Percentiles rank a stretch among this genome's conserved stretches.
These are phyloP conservation scores for Botia kubotai DNA, from an alignment of 2,797 vertebrate species.

Conservation along the genomic window DNA sequence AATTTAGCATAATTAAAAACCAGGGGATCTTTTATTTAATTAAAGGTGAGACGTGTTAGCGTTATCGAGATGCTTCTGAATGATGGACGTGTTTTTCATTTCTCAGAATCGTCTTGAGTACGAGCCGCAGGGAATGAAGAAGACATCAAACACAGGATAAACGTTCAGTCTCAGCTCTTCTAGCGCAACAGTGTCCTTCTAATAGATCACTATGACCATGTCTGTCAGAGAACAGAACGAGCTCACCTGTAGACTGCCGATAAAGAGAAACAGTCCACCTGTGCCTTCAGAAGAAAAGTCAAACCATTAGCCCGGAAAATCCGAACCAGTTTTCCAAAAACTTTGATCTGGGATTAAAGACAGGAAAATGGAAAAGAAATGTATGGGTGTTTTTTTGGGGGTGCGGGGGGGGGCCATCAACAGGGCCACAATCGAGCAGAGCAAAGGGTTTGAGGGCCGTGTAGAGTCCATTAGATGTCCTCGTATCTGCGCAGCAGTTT, in stretches of 20 bases:
- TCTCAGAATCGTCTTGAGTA: constrained; percentile 22
- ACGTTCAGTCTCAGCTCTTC: constrained; percentile 62
- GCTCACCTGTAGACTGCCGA: constrained; percentile 75
- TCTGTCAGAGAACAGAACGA: constrained; percentile 50
- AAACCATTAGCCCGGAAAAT: constrained; percentile 77
- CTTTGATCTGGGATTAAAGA: constrained; percentile 82
- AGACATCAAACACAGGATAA: constrained; percentile 70
- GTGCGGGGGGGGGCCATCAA: not conserved
- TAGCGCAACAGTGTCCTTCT: constrained; percentile 53
- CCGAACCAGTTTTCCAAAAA: constrained; percentile 72
- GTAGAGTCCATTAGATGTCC: constrained; percentile 34
- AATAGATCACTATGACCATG: constrained; percentile 70
- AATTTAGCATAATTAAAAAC: not conserved
- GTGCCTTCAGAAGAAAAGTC: constrained; percentile 73
- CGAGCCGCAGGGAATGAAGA: constrained; percentile 63
- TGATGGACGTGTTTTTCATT: not conserved
- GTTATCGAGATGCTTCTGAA: constrained; percentile 1
- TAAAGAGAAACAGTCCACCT: constrained; percentile 76
- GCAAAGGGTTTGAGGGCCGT: constrained; percentile 24
- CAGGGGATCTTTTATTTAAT: not conserved
- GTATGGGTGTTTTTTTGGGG: not conserved
- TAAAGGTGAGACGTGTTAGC: constrained; percentile 1
- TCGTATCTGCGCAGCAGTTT: constrained; percentile 19
- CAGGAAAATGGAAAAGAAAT: constrained; percentile 54
- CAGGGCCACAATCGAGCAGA: not conserved